Evolutionary conservation across 2,113 vertebrate species (phyloP).

Genomic region (Panthera uncia): DNA sequence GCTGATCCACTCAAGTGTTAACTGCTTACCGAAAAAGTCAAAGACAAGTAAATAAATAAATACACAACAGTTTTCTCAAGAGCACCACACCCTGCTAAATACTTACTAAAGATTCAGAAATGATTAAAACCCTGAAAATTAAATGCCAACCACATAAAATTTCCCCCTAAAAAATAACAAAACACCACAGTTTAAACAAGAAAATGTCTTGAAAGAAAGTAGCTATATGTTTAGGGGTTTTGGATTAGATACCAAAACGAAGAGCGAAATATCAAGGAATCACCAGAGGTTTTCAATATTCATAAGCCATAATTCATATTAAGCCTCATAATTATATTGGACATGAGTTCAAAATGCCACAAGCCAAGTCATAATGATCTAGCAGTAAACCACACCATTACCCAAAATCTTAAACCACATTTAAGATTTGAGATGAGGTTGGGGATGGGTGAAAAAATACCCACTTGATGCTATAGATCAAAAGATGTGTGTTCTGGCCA

Average conservation of each 20-base stretch:
- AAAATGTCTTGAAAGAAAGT: slow-evolving; percentile 4
- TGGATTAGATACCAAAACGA: background rate
- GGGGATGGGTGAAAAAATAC: background rate
- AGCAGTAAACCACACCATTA: background rate
- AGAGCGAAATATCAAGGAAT: background rate
- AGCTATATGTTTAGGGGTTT: background rate
- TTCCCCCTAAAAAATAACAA: background rate
- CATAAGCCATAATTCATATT: background rate
- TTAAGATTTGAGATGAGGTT: background rate
- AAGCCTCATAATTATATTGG: background rate
- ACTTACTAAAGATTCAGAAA: slow-evolving; percentile 29
- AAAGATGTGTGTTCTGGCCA: background rate
- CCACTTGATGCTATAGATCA: background rate
- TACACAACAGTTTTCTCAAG: background rate
- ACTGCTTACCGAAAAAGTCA: background rate
- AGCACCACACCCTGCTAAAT: background rate
- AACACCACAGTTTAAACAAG: background rate
- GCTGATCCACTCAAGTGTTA: background rate
- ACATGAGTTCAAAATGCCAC: slow-evolving; percentile 1
- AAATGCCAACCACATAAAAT: slow-evolving; percentile 4
- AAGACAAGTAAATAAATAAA: background rate
- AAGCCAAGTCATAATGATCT: background rate
- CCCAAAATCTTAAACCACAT: background rate
- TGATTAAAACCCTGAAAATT: slow-evolving; percentile 33
- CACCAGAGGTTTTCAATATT: background rate